Evolutionary conservation across 2,797 vertebrate genomes (phyloP).

Genomic region (Tragopan temminckii): DNA sequence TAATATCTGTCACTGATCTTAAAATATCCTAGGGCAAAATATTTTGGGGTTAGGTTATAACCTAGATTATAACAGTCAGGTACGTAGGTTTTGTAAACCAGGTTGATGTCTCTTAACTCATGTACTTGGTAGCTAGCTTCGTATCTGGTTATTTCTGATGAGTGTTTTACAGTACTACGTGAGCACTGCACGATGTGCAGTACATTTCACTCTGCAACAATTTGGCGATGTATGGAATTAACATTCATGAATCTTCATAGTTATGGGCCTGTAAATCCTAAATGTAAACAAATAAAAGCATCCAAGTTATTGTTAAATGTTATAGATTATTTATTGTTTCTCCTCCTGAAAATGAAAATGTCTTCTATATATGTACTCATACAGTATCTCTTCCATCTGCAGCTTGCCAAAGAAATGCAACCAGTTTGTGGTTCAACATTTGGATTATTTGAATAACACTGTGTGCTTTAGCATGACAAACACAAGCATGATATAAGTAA

Average conservation of each 20-base stretch:
- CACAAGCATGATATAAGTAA: not conserved
- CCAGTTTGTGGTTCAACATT: rapidly evolving
- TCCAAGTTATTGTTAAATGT: not conserved
- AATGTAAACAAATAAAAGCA: not conserved
- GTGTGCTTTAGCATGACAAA: not conserved
- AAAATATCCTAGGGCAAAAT: conserved; percentile 23
- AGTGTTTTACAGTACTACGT: not conserved
- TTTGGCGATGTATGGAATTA: not conserved
- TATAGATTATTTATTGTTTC: not conserved
- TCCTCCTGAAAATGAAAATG: not conserved
- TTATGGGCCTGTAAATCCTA: not conserved
- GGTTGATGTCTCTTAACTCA: conserved; percentile 7
- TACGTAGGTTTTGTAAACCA: conserved; percentile 13
- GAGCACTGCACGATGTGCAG: not conserved
- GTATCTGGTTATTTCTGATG: not conserved
- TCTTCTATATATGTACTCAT: not conserved
- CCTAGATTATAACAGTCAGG: conserved; percentile 35
- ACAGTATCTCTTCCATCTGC: not conserved
- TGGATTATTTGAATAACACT: not conserved
- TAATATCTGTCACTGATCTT: not conserved
- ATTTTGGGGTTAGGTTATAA: not conserved
- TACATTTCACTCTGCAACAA: not conserved
- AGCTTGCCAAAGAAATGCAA: not conserved
- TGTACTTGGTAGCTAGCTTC: not conserved
- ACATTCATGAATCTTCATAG: not conserved